Conservation (phyloP, 2,797 vertebrate species). For the Amniataba percoides region DNA sequence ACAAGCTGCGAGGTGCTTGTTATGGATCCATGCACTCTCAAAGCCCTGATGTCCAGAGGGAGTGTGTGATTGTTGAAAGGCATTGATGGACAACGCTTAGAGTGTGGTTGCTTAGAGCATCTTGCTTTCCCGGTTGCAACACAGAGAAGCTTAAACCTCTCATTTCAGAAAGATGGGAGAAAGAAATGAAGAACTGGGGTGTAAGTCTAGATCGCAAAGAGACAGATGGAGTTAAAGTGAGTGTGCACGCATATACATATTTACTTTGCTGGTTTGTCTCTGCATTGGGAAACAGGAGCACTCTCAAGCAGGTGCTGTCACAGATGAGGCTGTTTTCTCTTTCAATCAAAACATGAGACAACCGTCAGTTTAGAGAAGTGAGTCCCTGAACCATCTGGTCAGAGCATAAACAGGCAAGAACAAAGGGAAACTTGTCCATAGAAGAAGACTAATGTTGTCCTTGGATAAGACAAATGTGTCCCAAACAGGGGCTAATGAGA, state of each 20-base stretch:
- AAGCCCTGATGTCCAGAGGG: slow-evolving; percentile 14
- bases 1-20: slow-evolving; percentile 12
- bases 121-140: background rate
- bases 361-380: background rate
- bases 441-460: background rate
- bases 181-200: background rate
- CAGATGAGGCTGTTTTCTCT: background rate
- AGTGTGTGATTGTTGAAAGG: slow-evolving; percentile 24
- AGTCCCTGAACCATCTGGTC: background rate
- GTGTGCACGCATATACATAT: background rate
- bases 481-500: slow-evolving; percentile 13
- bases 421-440: background rate
- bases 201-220: background rate
- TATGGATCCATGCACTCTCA: slow-evolving; percentile 6
- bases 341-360: background rate
- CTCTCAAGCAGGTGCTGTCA: background rate
- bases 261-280: slow-evolving; percentile 10
- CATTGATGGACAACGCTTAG: slow-evolving; percentile 9
- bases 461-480: background rate
- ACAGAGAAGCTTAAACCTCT: background rate
- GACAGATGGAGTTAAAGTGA: background rate
- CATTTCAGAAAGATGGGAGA: background rate
- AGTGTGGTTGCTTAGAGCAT: background rate
- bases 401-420: background rate
- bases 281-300: background rate